A percentile compares a stretch with the other conserved stretches of the same genome.
phyloP scores from a whole-genome alignment of 2,888 invertebrate species.

The Vesta saturnalis region DNA sequence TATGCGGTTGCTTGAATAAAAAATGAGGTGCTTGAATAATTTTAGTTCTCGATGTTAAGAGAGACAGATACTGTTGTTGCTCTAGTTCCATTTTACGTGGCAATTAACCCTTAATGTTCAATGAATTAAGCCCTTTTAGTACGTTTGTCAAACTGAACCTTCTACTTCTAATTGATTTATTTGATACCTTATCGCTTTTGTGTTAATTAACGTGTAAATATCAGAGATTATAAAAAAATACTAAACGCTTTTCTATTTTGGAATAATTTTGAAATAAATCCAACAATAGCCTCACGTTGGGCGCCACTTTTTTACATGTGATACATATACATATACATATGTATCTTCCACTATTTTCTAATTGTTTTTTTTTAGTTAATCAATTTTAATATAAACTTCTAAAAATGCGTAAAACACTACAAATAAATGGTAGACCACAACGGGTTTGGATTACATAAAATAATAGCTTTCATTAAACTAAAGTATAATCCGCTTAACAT shows the following conservation, averaged over 20 bases:
- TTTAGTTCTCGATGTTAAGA: background rate
- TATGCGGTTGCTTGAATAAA: no score
- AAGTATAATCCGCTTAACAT: constrained; percentile 1
- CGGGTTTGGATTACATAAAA: background rate
- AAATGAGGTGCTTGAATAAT: background rate
- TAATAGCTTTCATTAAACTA: constrained; percentile 4
- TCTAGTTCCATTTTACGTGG: constrained; percentile 16
- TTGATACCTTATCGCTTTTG: background rate
- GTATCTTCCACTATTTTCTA: no score
- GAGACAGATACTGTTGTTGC: constrained; percentile 16
- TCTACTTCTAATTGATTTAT: constrained; percentile 20
- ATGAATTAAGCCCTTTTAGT: constrained; percentile 20
- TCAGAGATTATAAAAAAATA: no score
- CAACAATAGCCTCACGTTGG: no score
- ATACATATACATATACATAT: no score
- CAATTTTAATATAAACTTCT: no score
- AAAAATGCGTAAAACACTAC: no score
- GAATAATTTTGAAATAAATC: no score
- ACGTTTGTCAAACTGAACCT: constrained; percentile 14
- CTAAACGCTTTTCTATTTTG: no score
- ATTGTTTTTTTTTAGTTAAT: no score
- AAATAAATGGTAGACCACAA: no score
- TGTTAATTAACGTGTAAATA: background rate
- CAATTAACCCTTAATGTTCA: constrained; percentile 23
- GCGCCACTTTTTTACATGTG: no score